Evolutionary conservation across 2,888 invertebrate species (phyloP).

Genomic region (Stegana nigrithorax): DNA sequence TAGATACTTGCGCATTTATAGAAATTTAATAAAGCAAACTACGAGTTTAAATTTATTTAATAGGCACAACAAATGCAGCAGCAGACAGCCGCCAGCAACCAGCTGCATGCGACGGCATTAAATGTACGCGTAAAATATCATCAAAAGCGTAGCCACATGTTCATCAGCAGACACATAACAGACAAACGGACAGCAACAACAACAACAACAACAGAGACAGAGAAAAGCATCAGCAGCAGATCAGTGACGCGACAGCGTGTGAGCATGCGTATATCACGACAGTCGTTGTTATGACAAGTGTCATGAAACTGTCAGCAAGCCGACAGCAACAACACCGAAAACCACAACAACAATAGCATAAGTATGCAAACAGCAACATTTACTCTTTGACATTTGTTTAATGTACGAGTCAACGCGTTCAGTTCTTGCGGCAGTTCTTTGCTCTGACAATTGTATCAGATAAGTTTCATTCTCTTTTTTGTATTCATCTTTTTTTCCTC

Average conservation of each 20-base stretch:
- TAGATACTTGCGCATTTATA: neutral
- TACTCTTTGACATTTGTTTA: too few species aligned
- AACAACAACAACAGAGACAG: too few species aligned
- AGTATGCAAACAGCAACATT: neutral
- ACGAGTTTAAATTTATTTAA: slow-evolving; percentile 2
- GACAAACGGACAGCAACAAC: too few species aligned
- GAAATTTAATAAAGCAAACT: neutral
- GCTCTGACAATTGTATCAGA: slow-evolving; percentile 1
- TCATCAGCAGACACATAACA: too few species aligned
- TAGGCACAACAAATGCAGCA: neutral
- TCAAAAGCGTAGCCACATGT: neutral
- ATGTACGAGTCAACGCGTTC: neutral
- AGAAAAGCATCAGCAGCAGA: too few species aligned
- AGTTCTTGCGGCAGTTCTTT: neutral
- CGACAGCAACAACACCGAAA: neutral
- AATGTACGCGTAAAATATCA: too few species aligned
- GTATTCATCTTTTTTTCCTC: neutral
- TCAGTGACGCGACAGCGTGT: neutral
- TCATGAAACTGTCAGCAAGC: slow-evolving; percentile 48
- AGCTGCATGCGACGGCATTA: too few species aligned
- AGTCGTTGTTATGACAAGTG: slow-evolving; percentile 52
- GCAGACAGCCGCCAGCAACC: too few species aligned
- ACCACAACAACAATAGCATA: neutral
- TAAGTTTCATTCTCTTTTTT: neutral
- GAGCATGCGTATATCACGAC: neutral